Evolutionary conservation across 2,888 invertebrate species (phyloP), one percentile per base, ranked within the genome.

Genomic region (Thera britannica): DNA sequence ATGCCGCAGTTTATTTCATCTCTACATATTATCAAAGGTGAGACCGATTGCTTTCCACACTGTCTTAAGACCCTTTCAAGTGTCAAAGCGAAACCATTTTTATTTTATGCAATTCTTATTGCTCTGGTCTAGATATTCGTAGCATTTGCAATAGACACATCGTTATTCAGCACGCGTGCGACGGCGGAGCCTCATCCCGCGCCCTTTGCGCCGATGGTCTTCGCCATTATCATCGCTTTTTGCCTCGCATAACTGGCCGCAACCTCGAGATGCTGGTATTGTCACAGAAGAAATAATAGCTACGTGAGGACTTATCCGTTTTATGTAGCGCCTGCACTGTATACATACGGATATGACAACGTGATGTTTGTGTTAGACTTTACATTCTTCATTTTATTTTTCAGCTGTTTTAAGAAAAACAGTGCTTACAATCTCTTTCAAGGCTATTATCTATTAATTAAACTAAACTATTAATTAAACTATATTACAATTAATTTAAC

Each of bases 191-290:
- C 79, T 86, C 89, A 85, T 86, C 86, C 83, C 84, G 86, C 85
- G 89, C 92, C 92, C 92, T 90, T 85, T 87, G 85, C 88, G 88
- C 85, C 89, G 83, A 88, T 87, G 88, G 86, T 83, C 87, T 89
- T 81, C 86, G 89, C 90, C 92, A 92, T 93, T 93, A 93, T 90
- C 91, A 90, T 90, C 89, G 86, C 88, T 92, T 93, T 92, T 92
- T 92, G 91, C 91, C 85, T 79, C 89, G 87, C 85, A 89, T 89
- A 89, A 87, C 88, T 84, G 85, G 84, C 86, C 89, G 77, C 89
- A 87, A 79, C 83, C 81, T 80, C 82, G 75, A 76, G 81, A 83
- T 81, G 82, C 82, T 81, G 73, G 80, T 82, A 84, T 84, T 82
- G 79, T 55, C 55, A 62, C 54, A 56, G 62, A 58, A 58, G 48